Conservation (phyloP, 2,888 invertebrate species). For the Melieria picta region DNA sequence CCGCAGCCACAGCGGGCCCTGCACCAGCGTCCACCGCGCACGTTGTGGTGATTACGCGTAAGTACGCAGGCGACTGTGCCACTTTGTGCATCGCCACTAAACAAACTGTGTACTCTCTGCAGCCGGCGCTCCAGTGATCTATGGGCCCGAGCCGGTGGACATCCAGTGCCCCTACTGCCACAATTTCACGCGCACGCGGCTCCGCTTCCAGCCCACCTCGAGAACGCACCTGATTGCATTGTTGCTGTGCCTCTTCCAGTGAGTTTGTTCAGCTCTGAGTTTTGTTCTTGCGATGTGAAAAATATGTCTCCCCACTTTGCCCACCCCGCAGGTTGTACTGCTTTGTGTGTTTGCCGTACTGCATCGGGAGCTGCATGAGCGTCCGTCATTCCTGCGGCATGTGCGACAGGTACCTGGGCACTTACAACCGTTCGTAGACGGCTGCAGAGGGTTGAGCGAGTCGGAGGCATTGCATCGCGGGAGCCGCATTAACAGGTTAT, state of each 20-base stretch:
- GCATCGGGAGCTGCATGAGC: slow-evolving; percentile 58
- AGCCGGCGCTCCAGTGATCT: slow-evolving; percentile 44
- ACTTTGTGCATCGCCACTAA: neutral
- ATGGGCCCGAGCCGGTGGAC: slow-evolving; percentile 66
- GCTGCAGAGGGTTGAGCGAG: no score
- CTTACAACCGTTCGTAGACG: slow-evolving; percentile 37
- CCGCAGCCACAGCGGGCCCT: slow-evolving; percentile 44
- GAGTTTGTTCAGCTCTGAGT: slow-evolving; percentile 42
- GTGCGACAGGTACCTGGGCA: slow-evolving; percentile 58
- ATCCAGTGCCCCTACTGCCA: slow-evolving; percentile 68
- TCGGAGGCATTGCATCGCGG: no score
- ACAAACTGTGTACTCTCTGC: neutral
- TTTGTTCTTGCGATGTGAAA: neutral
- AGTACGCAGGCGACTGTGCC: slow-evolving; percentile 1
- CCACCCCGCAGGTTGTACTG: slow-evolving; percentile 53
- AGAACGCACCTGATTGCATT: slow-evolving; percentile 70
- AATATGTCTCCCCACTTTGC: slow-evolving; percentile 10
- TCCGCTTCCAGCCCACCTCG: slow-evolving; percentile 65
- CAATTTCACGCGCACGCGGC: slow-evolving; percentile 65
- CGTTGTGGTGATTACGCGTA: slow-evolving; percentile 52
- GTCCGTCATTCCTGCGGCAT: slow-evolving; percentile 59
- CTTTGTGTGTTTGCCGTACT: slow-evolving; percentile 58
- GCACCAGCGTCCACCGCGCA: slow-evolving; percentile 33
- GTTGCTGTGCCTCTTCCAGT: slow-evolving; percentile 66
- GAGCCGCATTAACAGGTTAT: no score